These are phyloP conservation scores for Papilio demoleus DNA, from an alignment of 2,888 invertebrate species.

Conservation along the genomic window DNA sequence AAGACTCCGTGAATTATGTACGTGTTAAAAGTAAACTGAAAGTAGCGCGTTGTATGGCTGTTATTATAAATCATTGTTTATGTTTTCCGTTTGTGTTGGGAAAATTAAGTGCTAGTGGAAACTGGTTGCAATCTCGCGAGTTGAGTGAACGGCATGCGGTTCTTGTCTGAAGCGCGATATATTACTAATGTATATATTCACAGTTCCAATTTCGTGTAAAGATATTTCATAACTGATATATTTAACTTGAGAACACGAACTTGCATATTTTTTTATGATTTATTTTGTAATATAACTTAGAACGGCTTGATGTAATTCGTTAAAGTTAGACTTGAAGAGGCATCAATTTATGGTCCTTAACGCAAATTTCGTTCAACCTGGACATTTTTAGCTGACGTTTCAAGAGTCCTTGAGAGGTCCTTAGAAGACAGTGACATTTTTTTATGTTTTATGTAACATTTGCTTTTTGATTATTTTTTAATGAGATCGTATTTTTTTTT, in stretches of 20 bases:
- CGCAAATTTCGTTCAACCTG: neutral
- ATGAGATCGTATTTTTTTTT: too few species aligned
- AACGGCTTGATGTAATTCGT: neutral
- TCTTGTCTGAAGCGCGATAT: conserved; percentile 59
- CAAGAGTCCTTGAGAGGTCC: too few species aligned
- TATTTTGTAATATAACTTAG: neutral
- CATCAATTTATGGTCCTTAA: neutral
- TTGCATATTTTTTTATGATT: neutral
- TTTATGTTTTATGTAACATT: too few species aligned
- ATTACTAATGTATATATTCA: conserved; percentile 41
- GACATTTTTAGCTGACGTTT: too few species aligned
- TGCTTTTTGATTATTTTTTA: too few species aligned
- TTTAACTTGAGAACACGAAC: neutral
- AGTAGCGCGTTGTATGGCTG: conserved; percentile 81
- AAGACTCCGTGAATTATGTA: conserved; percentile 82
- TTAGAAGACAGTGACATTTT: too few species aligned
- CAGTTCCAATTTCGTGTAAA: conserved; percentile 42
- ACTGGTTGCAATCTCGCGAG: conserved; percentile 71
- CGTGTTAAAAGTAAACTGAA: conserved; percentile 84
- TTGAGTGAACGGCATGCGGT: conserved; percentile 62
- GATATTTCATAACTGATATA: conserved; percentile 32
- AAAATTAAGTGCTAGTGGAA: conserved; percentile 79
- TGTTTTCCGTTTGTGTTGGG: conserved; percentile 82
- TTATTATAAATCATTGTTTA: conserved; percentile 84
- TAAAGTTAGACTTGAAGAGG: neutral